These are phyloP conservation scores for Cosmopolites sordidus DNA, from an alignment of 2,888 invertebrate species.

Conservation along the genomic window DNA sequence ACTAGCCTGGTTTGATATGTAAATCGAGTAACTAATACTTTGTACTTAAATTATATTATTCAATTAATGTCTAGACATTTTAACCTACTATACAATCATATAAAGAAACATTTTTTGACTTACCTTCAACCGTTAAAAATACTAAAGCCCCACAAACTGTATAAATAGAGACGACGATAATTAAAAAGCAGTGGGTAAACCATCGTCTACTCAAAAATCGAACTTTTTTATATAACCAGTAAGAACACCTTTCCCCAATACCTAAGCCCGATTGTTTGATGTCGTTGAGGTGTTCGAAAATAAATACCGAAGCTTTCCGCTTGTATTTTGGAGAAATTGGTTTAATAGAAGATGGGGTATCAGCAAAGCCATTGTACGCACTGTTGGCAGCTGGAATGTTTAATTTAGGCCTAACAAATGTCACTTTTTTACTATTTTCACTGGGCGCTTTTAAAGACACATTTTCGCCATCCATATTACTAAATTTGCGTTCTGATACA, in stretches of 20 bases:
- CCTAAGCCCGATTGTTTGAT: slow-evolving; percentile 52
- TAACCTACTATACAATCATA: too few relatives aligned
- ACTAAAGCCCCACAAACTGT: slow-evolving; percentile 77
- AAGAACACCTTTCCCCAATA: slow-evolving; percentile 77
- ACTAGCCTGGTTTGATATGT: too few relatives aligned
- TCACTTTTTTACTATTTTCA: slow-evolving; percentile 29
- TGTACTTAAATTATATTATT: too few relatives aligned
- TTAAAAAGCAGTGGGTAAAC: slow-evolving; percentile 83
- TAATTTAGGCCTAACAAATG: slow-evolving; percentile 39
- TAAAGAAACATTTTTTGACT: slow-evolving; percentile 2
- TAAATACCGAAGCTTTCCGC: slow-evolving; percentile 67
- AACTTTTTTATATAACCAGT: slow-evolving; percentile 74
- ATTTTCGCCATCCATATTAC: slow-evolving; percentile 5
- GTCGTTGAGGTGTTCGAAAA: slow-evolving; percentile 65
- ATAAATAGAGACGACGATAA: slow-evolving; percentile 71
- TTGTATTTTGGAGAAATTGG: slow-evolving; percentile 36
- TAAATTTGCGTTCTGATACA: neutral
- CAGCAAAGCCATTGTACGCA: slow-evolving; percentile 1
- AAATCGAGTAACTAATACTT: too few relatives aligned
- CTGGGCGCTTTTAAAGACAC: slow-evolving; percentile 2
- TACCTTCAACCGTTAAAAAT: slow-evolving; percentile 68
- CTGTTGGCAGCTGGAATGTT: slow-evolving; percentile 35
- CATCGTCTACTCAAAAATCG: slow-evolving; percentile 73
- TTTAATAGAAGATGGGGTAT: neutral
- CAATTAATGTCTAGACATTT: too few relatives aligned